Conservation (phyloP, 2,797 vertebrate species). For the Benthosema pterotum region DNA sequence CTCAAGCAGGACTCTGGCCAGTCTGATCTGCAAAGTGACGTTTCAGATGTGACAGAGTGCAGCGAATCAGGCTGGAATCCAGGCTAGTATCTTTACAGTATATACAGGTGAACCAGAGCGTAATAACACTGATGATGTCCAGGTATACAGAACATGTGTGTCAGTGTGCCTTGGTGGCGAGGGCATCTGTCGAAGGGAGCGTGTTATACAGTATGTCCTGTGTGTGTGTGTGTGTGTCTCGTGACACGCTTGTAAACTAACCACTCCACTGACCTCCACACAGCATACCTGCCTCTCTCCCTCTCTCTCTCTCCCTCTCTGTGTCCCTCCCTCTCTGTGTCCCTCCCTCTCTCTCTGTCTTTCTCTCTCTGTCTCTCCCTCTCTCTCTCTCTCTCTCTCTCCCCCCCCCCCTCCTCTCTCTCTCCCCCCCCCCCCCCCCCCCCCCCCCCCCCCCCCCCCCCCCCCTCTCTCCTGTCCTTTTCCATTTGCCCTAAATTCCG, state of each 20-base stretch:
- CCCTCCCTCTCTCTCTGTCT: background rate
- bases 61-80: too few species aligned
- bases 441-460: too few species aligned
- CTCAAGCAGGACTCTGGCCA: too few species aligned
- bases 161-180: slow-evolving; percentile 3
- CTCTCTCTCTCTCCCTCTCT: background rate
- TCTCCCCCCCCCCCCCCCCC: too few species aligned
- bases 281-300: slow-evolving; percentile 4
- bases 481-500: slow-evolving; percentile 59
- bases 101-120: too few species aligned
- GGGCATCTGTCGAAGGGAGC: slow-evolving; percentile 14
- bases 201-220: slow-evolving; percentile 14
- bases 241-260: slow-evolving; percentile 37
- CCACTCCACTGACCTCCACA: slow-evolving; percentile 49
- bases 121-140: too few species aligned
- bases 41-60: too few species aligned
- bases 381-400: background rate
- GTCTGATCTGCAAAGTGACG: too few species aligned
- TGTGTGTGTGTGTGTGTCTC: slow-evolving; percentile 20
- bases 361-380: background rate
- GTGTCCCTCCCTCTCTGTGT: background rate
- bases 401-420: background rate
- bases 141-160: background rate
- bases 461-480: slow-evolving; percentile 2
- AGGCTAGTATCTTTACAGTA: too few species aligned